These are phyloP conservation scores for Ormyrus thymus DNA, from an alignment of 2,888 invertebrate genomes.

Conservation along the genomic window DNA sequence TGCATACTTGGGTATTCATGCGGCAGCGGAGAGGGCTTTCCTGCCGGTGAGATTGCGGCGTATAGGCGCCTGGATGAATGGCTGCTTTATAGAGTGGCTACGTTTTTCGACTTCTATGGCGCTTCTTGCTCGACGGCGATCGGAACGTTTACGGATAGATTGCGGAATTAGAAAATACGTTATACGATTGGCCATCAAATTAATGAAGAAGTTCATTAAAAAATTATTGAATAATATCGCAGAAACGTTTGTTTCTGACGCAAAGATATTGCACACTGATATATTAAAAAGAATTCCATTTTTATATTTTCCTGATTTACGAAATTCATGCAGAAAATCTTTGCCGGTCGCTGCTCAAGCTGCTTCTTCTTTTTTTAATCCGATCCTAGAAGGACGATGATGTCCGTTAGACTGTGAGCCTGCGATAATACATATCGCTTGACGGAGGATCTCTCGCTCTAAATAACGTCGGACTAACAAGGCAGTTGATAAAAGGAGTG, in stretches of 20 bases:
- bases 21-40: slow-evolving; percentile 43
- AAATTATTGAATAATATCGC: too few relatives aligned
- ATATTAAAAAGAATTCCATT: too few relatives aligned
- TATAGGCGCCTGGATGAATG: background rate
- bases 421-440: slow-evolving; percentile 69
- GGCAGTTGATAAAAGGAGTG: too few relatives aligned
- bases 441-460: slow-evolving; percentile 67
- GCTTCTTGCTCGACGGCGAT: too few relatives aligned
- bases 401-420: slow-evolving; percentile 66
- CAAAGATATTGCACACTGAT: too few relatives aligned
- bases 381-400: slow-evolving; percentile 66
- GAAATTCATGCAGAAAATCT: background rate
- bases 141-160: too few relatives aligned
- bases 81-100: too few relatives aligned
- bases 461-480: slow-evolving; percentile 59
- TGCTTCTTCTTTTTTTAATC: slow-evolving; percentile 63
- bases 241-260: too few relatives aligned
- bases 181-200: too few relatives aligned
- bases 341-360: slow-evolving; percentile 41
- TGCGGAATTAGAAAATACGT: too few relatives aligned
- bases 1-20: slow-evolving; percentile 71
- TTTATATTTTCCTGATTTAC: slow-evolving; percentile 15
- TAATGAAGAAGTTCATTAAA: too few relatives aligned
- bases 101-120: too few relatives aligned
- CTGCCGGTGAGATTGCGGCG: background rate